Percentiles rank a stretch among this genome's conserved stretches.
These are phyloP conservation scores for Rotaria socialis DNA, from an alignment of 2,888 invertebrate genomes.

Conservation along the genomic window DNA sequence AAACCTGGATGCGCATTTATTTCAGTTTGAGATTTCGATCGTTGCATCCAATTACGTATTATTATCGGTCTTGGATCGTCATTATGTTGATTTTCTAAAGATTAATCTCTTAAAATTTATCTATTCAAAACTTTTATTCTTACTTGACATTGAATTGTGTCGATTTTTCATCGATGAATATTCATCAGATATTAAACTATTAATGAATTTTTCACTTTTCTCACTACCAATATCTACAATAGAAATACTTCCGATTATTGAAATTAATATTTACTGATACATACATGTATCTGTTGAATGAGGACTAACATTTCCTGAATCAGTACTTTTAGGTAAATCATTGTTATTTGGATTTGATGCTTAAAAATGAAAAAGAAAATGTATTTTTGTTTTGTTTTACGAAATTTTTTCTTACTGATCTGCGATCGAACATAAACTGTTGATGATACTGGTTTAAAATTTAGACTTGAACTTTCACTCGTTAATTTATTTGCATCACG, in stretches of 20 bases:
- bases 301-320: background rate
- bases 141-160: background rate
- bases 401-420: background rate
- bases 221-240: background rate
- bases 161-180: background rate
- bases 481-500: constrained; percentile 8
- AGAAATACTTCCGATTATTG: too few relatives aligned
- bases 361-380: background rate
- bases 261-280: background rate
- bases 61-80: background rate
- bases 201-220: background rate
- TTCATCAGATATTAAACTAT: background rate
- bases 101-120: too few relatives aligned
- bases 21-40: constrained; percentile 5
- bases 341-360: background rate
- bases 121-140: background rate
- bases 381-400: background rate
- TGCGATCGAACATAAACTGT: background rate
- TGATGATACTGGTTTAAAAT: background rate
- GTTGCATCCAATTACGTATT: background rate
- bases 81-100: background rate
- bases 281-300: background rate
- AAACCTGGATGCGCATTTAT: background rate
- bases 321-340: background rate
- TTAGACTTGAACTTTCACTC: constrained; percentile 33